Evolutionary conservation across 2,113 vertebrate genomes (phyloP).

Genomic region (Notechis scutatus): DNA sequence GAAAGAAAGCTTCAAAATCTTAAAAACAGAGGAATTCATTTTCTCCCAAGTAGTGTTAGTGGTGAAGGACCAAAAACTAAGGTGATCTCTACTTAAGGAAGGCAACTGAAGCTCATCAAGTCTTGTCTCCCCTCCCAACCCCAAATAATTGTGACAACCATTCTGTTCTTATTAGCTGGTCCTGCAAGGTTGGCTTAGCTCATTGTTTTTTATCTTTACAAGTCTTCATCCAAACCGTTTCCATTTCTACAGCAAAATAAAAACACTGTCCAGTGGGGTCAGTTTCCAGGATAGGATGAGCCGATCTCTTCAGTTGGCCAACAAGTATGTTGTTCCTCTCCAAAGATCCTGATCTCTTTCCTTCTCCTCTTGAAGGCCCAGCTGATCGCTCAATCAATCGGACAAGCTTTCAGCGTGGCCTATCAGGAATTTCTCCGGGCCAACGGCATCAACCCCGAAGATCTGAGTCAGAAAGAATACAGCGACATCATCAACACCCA

Average conservation of each 20-base stretch:
- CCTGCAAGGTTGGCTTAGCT: background rate
- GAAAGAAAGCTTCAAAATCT: background rate
- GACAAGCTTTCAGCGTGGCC: conserved; percentile 97
- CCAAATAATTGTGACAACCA: background rate
- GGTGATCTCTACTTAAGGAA: background rate
- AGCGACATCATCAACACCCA: conserved; percentile 98
- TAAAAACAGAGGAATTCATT: background rate
- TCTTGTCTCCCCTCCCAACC: background rate
- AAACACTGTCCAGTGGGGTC: background rate
- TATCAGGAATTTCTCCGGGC: conserved; percentile 98
- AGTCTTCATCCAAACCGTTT: background rate
- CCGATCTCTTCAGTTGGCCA: background rate
- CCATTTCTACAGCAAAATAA: background rate
- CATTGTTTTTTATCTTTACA: background rate
- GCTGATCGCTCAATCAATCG: conserved; percentile 97
- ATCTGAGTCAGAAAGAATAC: conserved; percentile 98
- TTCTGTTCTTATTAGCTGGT: background rate
- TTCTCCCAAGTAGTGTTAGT: background rate
- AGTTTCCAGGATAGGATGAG: background rate
- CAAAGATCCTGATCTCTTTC: background rate
- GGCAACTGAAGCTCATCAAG: background rate
- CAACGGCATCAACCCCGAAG: conserved; percentile 97
- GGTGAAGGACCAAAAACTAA: background rate
- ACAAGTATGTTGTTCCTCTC: background rate
- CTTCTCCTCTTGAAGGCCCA: conserved; percentile 78